Evolutionary conservation across 2,797 vertebrate species (phyloP), one percentile per base, ranked within the genome.

Genomic region (Anguilla anguilla): DNA sequence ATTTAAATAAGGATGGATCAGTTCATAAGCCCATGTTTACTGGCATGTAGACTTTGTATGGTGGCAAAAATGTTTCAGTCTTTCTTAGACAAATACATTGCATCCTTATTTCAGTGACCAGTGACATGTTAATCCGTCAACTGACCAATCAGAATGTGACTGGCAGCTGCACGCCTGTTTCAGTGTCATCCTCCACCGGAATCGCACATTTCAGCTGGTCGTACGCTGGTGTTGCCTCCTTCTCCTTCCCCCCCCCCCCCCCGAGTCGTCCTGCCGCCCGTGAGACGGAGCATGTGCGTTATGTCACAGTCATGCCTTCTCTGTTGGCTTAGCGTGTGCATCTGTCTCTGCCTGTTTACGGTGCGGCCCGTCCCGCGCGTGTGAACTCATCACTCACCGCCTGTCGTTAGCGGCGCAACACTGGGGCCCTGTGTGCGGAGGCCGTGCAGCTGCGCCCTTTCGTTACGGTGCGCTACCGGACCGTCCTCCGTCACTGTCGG

Each of bases 341-440:
- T 87, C 90, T 89, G 69, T 84, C 82, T 79, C 57, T 57, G 61
- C 87, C 86, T 31, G 86, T 79, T 79, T 43, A 17, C 74, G 4
- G 74, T 79, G 74, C 19, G 28, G 15, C 74, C 74, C 43, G 74
- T 17, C 35, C 74, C 15, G 57, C 43, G 59, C 35, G 39, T 85
- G 55, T 43, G 39, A 28, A 67, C 59, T 83, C 35, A 57, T 28
- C 13, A 25, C 74, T 43, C 15, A 19, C 31, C 15, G 35, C n/a
- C 43, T 25, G 39, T 4, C 17, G 28, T 57, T 19, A 19, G 55
- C 35, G 25, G 77, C 28, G n/a, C 86, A 85, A 86, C 86, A 82
- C 86, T 86, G 89, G 31, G 39, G 88, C 67, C 28, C 86, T 85
- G 81, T 87, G 84, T 88, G 83, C 13, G 64, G 83, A 83, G 82